Conservation (phyloP, 2,113 vertebrate species). For the Chrysochloris asiatica region DNA sequence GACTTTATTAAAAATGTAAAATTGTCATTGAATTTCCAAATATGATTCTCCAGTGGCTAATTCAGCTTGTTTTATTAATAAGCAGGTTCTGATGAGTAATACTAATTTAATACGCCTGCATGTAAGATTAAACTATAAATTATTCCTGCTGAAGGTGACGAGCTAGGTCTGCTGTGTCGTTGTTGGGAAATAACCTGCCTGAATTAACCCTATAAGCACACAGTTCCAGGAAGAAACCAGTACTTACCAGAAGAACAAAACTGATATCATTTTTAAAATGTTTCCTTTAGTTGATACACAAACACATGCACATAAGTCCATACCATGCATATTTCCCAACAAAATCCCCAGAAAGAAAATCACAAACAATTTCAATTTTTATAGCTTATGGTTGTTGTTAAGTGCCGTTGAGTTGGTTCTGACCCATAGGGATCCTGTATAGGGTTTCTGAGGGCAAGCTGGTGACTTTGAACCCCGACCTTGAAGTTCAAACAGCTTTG, state of each 20-base stretch:
- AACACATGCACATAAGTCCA: background rate
- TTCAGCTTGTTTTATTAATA: slow-evolving; percentile 91
- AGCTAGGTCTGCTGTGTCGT: slow-evolving; percentile 78
- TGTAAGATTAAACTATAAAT: slow-evolving; percentile 92
- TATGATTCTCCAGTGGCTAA: slow-evolving; percentile 89
- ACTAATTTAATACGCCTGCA: slow-evolving; percentile 87
- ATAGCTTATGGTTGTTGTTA: slow-evolving; percentile 19
- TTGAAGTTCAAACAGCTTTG: no score
- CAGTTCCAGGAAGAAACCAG: slow-evolving; percentile 19
- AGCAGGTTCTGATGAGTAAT: slow-evolving; percentile 88
- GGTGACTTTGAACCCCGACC: no score
- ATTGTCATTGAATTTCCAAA: slow-evolving; percentile 90
- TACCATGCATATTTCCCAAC: background rate
- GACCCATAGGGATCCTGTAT: no score
- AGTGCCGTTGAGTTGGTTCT: no score
- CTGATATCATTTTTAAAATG: slow-evolving; percentile 32
- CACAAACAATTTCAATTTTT: background rate
- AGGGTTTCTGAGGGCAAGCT: no score
- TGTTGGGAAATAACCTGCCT: slow-evolving; percentile 77
- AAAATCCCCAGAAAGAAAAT: slow-evolving; percentile 13
- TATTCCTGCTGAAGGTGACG: slow-evolving; percentile 87
- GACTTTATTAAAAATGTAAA: slow-evolving; percentile 92
- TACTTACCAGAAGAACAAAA: slow-evolving; percentile 45
- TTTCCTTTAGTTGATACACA: background rate
- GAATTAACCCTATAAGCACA: slow-evolving; percentile 78